A percentile compares a stretch with the other conserved stretches of the same genome.
These are phyloP conservation scores for Drosophila anceps DNA, from an alignment of 2,888 invertebrate species.

Conservation along the genomic window DNA sequence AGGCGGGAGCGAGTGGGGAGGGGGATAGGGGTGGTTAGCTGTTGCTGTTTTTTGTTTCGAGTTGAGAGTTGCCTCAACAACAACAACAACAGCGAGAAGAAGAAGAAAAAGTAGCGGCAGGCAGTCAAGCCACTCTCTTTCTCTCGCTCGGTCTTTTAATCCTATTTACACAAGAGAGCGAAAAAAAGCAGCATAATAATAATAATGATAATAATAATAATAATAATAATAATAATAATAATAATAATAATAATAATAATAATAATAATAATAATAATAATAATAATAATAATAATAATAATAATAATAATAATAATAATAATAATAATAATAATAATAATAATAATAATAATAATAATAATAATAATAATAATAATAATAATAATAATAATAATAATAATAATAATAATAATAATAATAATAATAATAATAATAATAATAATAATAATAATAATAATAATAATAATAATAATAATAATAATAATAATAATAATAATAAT, in stretches of 20 bases:
- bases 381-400: conserved; percentile 80
- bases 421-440: conserved; percentile 80
- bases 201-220: conserved; percentile 78
- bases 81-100: conserved; percentile 26
- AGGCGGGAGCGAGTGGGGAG: neutral
- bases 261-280: conserved; percentile 80
- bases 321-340: conserved; percentile 80
- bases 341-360: conserved; percentile 80
- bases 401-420: conserved; percentile 80
- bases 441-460: conserved; percentile 80
- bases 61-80: conserved; percentile 50
- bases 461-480: conserved; percentile 80
- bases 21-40: conserved; percentile 22
- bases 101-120: conserved; percentile 2
- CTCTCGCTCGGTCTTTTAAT: conserved; percentile 43
- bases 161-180: conserved; percentile 53
- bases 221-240: conserved; percentile 80
- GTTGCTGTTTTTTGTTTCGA: conserved; percentile 59
- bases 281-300: conserved; percentile 80
- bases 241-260: conserved; percentile 80
- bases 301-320: conserved; percentile 80
- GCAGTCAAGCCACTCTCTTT: conserved; percentile 8
- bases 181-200: conserved; percentile 36
- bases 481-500: conserved; percentile 80
- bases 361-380: conserved; percentile 80